phyloP scores from a whole-genome alignment of 2,797 vertebrate genomes.

The Oophaga sylvatica region DNA sequence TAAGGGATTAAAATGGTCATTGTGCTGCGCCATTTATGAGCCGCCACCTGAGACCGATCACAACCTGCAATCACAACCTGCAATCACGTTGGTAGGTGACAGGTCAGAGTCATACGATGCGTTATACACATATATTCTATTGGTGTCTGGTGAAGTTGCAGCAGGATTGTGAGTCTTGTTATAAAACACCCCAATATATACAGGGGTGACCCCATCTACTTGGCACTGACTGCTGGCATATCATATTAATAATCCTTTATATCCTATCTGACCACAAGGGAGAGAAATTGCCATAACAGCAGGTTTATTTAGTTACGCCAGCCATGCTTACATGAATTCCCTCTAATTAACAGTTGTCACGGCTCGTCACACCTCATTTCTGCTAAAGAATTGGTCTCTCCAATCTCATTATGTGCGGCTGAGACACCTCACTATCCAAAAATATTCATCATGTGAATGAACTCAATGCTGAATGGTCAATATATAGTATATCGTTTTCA shows the following conservation, averaged over 20 bases:
- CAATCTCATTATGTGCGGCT: background rate
- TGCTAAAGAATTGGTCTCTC: constrained; percentile 17
- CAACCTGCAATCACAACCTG: no score
- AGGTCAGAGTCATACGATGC: no score
- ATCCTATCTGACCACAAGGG: background rate
- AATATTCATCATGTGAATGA: background rate
- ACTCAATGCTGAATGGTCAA: background rate
- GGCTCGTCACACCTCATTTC: constrained; percentile 49
- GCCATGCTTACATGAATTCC: constrained; percentile 35
- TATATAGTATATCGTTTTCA: background rate
- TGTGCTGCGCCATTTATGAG: no score
- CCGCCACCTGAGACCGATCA: no score
- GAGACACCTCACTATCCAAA: background rate
- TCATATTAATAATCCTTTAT: no score
- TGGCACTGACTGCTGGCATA: background rate
- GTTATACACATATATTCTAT: no score
- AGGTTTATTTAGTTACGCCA: constrained; percentile 30
- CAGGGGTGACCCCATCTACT: background rate
- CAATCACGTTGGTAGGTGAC: no score
- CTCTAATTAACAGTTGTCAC: constrained; percentile 51
- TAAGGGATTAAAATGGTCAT: no score
- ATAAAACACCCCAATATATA: no score
- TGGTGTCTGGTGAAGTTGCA: no score
- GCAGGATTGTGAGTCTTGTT: no score
- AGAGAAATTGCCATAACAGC: background rate